Conservation (phyloP, 1,140 invertebrate genomes). For the silkworm (Bombyx mori) region ASM3026992v2 NC_085131.1:3834501-3835000, state of each 20-base stretch:
- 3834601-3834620: conserved; percentile 55
- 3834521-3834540: conserved; percentile 67
- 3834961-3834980: no score
- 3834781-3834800: conserved; percentile 53
- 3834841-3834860: no score
- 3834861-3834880: no score
- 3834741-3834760: not conserved
- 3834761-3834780: conserved; percentile 52
- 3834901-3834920: no score
- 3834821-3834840: not conserved
- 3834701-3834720: no score
- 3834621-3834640: conserved; percentile 56
- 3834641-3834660: conserved; percentile 26
- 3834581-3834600: conserved; percentile 56
- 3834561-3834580: conserved; percentile 46
- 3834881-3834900: no score
- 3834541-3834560: conserved; percentile 23
- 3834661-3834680: conserved; percentile 25
- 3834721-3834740: conserved; percentile 10
- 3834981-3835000: no score
- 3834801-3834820: conserved; percentile 47
- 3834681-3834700: not conserved
- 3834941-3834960: no score
- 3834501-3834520: conserved; percentile 49
- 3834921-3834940: no score